Conservation (phyloP, 2,113 vertebrate genomes). For the Upupa epops region DNA sequence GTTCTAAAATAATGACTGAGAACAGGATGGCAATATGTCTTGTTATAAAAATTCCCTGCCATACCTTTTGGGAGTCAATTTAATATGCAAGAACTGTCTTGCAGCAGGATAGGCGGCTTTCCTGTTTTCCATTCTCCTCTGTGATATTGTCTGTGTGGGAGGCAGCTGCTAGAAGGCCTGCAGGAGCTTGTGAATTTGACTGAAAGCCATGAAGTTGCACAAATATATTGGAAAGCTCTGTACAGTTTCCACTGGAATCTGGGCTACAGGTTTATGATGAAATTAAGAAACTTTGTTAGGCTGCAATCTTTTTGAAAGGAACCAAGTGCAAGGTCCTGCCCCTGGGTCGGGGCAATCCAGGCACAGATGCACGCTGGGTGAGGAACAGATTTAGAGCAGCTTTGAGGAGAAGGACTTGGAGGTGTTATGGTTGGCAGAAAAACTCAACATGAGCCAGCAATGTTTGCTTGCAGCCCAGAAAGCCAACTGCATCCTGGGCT, state of each 20-base stretch:
- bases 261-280: neutral
- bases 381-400: too few relatives aligned
- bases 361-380: too few relatives aligned
- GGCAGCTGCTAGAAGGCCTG: neutral
- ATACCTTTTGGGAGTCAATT: neutral
- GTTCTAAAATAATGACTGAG: neutral
- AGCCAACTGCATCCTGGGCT: too few relatives aligned
- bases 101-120: neutral
- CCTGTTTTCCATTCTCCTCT: neutral
- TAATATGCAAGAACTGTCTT: slow-evolving; percentile 3
- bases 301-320: neutral
- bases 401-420: too few relatives aligned
- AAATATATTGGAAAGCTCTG: neutral
- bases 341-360: too few relatives aligned
- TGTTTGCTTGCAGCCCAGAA: too few relatives aligned
- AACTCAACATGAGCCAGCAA: too few relatives aligned
- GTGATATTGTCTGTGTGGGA: slow-evolving; percentile 17
- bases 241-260: neutral
- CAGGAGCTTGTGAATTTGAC: slow-evolving; percentile 14
- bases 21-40: neutral
- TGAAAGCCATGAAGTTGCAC: slow-evolving; percentile 5
- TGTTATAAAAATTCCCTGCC: neutral
- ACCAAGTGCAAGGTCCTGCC: too few relatives aligned
- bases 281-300: neutral
- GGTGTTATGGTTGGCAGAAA: too few relatives aligned